phyloP scores from a whole-genome alignment of 2,888 invertebrate species.

The Heliconius erato region DNA sequence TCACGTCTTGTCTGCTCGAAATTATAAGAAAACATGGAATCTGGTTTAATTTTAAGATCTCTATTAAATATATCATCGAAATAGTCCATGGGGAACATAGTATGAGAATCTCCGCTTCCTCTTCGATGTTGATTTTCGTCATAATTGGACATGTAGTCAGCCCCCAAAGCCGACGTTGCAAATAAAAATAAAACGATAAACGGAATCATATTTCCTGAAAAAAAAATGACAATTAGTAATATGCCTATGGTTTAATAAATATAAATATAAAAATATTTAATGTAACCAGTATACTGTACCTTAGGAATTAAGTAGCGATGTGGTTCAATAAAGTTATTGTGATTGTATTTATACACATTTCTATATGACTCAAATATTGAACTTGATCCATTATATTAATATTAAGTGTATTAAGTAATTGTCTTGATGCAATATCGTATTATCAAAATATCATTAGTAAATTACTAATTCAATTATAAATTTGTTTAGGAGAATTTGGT shows the following conservation, averaged over 20 bases:
- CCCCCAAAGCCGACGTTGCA: conserved; percentile 55
- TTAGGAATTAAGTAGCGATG: not conserved
- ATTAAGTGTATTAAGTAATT: not conserved
- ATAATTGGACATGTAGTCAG: conserved; percentile 45
- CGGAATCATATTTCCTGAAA: conserved; percentile 38
- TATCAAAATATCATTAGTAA: conserved; percentile 14
- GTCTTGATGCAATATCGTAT: not conserved
- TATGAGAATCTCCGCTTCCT: conserved; percentile 2
- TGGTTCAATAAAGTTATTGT: not conserved
- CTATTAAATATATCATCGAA: conserved; percentile 52
- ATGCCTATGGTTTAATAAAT: not conserved
- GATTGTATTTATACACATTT: conserved; percentile 10
- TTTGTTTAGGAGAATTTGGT: not conserved
- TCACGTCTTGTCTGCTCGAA: conserved; percentile 62
- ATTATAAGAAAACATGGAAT: conserved; percentile 59
- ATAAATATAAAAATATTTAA: not conserved
- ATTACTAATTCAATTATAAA: not conserved
- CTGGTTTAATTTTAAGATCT: conserved; percentile 53
- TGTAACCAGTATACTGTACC: conserved; percentile 8
- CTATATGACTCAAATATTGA: not conserved
- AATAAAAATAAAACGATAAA: conserved; percentile 53
- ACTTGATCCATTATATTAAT: conserved; percentile 9
- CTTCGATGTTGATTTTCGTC: conserved; percentile 7
- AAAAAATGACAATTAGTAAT: not conserved
- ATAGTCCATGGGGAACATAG: conserved; percentile 50